phyloP scores from a whole-genome alignment of 2,888 invertebrate species.

The Esperia sulphurella region DNA sequence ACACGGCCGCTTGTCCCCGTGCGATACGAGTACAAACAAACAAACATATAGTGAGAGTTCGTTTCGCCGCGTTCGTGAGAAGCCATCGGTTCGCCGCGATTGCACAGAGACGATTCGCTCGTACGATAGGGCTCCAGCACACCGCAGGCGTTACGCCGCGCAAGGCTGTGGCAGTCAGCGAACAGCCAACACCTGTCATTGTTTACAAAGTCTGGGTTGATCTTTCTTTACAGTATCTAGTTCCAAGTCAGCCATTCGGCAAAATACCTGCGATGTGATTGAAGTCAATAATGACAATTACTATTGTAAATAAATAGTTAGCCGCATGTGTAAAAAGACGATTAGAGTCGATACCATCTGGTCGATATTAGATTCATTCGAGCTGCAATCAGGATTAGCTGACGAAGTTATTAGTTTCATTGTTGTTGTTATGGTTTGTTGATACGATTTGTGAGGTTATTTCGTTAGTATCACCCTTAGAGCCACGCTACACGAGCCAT shows the following conservation, averaged over 20 bases:
- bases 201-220: too few relatives aligned
- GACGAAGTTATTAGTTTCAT: conserved; percentile 66
- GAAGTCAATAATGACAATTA: conserved; percentile 47
- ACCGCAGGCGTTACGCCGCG: conserved; percentile 1
- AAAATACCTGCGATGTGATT: conserved; percentile 5
- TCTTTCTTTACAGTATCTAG: too few relatives aligned
- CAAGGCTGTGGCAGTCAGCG: too few relatives aligned
- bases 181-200: too few relatives aligned
- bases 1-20: conserved; percentile 75
- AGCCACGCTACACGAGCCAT: conserved; percentile 41
- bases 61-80: conserved; percentile 73
- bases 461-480: conserved; percentile 63
- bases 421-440: conserved; percentile 68
- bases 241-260: neutral
- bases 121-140: neutral
- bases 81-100: conserved; percentile 77
- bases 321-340: conserved; percentile 70
- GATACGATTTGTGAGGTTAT: conserved; percentile 54
- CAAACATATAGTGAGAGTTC: conserved; percentile 65
- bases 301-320: conserved; percentile 75
- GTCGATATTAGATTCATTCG: conserved; percentile 75
- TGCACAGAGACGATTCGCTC: conserved; percentile 58
- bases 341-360: conserved; percentile 65
- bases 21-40: conserved; percentile 65
- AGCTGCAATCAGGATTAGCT: conserved; percentile 70